Evolutionary conservation across 2,888 invertebrate genomes (phyloP), one percentile per base, ranked within the genome.

Genomic region (Cosmia trapezina): DNA sequence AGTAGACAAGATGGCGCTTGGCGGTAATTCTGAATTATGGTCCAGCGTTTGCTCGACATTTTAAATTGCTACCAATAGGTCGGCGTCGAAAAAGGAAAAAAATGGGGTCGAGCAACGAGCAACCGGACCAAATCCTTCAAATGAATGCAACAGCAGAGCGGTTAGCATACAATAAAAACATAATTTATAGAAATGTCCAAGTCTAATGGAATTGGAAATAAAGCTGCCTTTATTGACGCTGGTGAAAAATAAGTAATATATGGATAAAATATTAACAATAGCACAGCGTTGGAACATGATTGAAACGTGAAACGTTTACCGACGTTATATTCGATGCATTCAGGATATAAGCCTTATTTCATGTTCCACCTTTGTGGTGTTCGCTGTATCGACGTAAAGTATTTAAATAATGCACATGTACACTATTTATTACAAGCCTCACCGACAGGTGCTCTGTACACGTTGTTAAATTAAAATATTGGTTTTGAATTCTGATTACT

Each of bases 171-270:
- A 81, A 81, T 84, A 72, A 79, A 73, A 80, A 62, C 41, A 64
- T 65, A 76, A 82, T 66, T 78, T 77, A 83, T 79, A 79, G 72
- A 76, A 37, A 37, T 73, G 64, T 76, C 59, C 63, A 73, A 70
- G 70, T 81, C 78, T 90, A 91, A 91, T 90, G 90, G 88, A 86
- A 82, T 85, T 80, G 78, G 86, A 90, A 89, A 91, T 89, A 90
- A 89, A 90, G 82, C 81, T 76, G 78, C 63, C 69, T 65, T 78
- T 77, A 81, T 77, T 77, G 79, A 76, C 59, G 81, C 64, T 70
- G 59, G 53, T 75, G 68, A 71, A 85, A 83, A 77, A 79, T 79
- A 83, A 73, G 81, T 83, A 80, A 84, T 83, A 76, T 81, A 86
- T 83, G 76, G 53, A 76, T 72, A 83, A 83, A 81, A 82, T 85